Evolutionary conservation across 2,888 invertebrate genomes (phyloP).

Genomic region (Ectemnius cavifrons): DNA sequence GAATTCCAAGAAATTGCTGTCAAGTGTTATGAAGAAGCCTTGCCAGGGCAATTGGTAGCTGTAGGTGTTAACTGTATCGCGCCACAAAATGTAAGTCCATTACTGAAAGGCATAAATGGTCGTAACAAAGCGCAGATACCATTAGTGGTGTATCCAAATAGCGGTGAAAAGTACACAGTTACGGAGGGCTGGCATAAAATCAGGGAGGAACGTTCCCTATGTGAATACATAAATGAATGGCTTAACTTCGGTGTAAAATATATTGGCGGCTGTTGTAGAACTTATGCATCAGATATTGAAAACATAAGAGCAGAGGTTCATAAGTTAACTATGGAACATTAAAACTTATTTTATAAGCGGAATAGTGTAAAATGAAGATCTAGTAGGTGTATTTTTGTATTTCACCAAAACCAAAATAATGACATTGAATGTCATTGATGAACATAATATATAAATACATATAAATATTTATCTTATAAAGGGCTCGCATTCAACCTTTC

Average conservation of each 20-base stretch:
- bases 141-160: slow-evolving; percentile 94
- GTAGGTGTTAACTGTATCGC: slow-evolving; percentile 94
- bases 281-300: slow-evolving; percentile 86
- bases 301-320: slow-evolving; percentile 46
- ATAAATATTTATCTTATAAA: slow-evolving; percentile 13
- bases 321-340: slow-evolving; percentile 19
- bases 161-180: slow-evolving; percentile 89
- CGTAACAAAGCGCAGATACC: slow-evolving; percentile 81
- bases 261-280: slow-evolving; percentile 95
- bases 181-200: slow-evolving; percentile 80
- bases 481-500: slow-evolving; percentile 12
- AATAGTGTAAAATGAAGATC: slow-evolving; percentile 4
- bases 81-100: slow-evolving; percentile 82
- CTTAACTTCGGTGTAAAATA: slow-evolving; percentile 88
- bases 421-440: slow-evolving; percentile 18
- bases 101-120: slow-evolving; percentile 81
- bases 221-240: slow-evolving; percentile 89
- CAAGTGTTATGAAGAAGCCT: slow-evolving; percentile 81
- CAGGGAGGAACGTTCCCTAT: slow-evolving; percentile 85
- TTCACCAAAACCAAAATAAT: slow-evolving; percentile 1
- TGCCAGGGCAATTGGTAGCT: slow-evolving; percentile 79
- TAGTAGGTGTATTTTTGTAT: slow-evolving; percentile 4
- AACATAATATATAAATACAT: slow-evolving; percentile 22
- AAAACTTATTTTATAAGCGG: not conserved
- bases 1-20: slow-evolving; percentile 86